phyloP scores from a whole-genome alignment of 1,140 invertebrate species.

The Muscidifurax raptorellus region DNA sequence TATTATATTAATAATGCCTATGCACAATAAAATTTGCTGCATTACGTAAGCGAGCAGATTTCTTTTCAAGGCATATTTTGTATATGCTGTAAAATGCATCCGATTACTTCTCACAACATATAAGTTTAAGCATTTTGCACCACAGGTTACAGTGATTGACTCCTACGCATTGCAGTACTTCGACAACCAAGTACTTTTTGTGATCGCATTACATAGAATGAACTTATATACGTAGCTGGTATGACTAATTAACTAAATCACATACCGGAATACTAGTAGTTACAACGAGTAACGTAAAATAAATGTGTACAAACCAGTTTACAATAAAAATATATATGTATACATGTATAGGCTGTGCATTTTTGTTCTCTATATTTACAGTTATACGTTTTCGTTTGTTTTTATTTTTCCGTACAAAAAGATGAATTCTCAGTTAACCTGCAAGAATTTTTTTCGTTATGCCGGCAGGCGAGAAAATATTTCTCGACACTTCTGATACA shows the following conservation, averaged over 20 bases:
- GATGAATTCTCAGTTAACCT: slow-evolving; percentile 50
- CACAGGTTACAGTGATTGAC: slow-evolving; percentile 45
- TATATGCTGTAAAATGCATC: slow-evolving; percentile 51
- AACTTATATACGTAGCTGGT: slow-evolving; percentile 50
- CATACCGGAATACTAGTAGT: slow-evolving; percentile 69
- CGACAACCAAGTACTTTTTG: slow-evolving; percentile 47
- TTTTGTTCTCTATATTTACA: slow-evolving; percentile 61
- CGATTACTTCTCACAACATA: slow-evolving; percentile 41
- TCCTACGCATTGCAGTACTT: slow-evolving; percentile 48
- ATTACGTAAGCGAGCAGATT: slow-evolving; percentile 42
- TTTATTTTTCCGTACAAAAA: slow-evolving; percentile 60
- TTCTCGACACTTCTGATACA: slow-evolving; percentile 36
- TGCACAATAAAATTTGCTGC: slow-evolving; percentile 40
- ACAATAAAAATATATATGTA: slow-evolving; percentile 63
- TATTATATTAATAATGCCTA: slow-evolving; percentile 45
- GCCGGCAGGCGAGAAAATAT: slow-evolving; percentile 43
- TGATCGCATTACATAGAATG: slow-evolving; percentile 42
- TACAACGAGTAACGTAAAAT: slow-evolving; percentile 66
- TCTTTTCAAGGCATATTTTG: slow-evolving; percentile 41
- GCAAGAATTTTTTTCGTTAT: slow-evolving; percentile 21
- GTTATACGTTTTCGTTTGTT: slow-evolving; percentile 54
- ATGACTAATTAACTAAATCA: slow-evolving; percentile 65
- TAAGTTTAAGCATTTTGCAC: slow-evolving; percentile 50
- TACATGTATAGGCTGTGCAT: slow-evolving; percentile 64
- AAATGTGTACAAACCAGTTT: slow-evolving; percentile 67